These are phyloP conservation scores for Digitonthophagus gazella DNA, from an alignment of 2,888 invertebrate species.

Conservation along the genomic window DNA sequence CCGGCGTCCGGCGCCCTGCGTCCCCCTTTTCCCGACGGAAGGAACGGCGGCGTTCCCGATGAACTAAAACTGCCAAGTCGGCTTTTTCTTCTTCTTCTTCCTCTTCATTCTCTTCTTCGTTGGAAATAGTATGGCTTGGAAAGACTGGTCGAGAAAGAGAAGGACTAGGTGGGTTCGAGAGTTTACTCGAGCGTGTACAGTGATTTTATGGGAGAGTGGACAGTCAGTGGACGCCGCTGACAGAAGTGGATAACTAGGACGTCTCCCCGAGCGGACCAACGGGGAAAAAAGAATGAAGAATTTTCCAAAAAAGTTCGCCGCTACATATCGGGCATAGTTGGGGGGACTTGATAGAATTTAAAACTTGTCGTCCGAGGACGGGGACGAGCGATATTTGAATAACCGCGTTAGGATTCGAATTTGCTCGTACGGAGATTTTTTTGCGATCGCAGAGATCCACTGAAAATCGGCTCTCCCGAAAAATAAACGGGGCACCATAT, in stretches of 20 bases:
- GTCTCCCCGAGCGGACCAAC: slow-evolving; percentile 1
- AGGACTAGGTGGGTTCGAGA: neutral
- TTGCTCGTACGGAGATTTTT: neutral
- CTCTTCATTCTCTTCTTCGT: neutral
- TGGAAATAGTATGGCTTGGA: neutral
- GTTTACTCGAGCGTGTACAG: slow-evolving; percentile 11
- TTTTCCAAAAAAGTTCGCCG: neutral
- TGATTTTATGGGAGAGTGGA: slow-evolving; percentile 12
- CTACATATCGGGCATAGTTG: too few relatives aligned
- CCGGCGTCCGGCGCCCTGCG: too few relatives aligned
- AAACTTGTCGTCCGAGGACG: neutral
- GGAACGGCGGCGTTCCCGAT: neutral
- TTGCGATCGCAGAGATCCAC: too few relatives aligned
- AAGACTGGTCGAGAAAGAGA: slow-evolving; percentile 3
- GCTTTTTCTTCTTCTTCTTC: neutral
- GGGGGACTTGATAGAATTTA: neutral
- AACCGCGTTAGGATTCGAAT: neutral
- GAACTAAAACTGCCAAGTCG: neutral
- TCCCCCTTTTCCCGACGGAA: slow-evolving; percentile 1
- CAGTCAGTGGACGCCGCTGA: slow-evolving; percentile 8
- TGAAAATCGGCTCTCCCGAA: neutral
- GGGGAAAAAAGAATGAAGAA: neutral
- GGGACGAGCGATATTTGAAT: neutral
- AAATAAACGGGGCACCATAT: neutral
- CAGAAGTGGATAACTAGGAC: slow-evolving; percentile 5